Evolutionary conservation across 92 coral and sea anemone species (phyloP), one percentile per base, ranked within the genome.

Genomic region (Palythoa caribaeorum): DNA sequence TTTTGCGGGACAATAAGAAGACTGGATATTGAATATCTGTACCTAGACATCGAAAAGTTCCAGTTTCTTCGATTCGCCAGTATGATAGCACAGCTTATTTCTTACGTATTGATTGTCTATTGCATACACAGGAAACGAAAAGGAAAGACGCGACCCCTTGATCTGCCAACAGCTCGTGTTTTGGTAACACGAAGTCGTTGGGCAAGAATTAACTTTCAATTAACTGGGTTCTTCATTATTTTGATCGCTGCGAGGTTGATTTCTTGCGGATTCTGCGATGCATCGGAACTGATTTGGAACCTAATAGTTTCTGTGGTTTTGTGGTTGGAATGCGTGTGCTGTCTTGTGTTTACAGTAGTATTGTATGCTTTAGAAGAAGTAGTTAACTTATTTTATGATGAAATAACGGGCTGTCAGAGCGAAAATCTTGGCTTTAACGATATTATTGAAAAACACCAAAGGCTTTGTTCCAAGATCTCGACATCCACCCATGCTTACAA

Each of bases 291-390:
- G 17, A 47, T 76, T 21, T 80, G 90, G 88, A 72, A 73, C 66
- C 36, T 83, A 3, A 11, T 87, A 28, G 21, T 87, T 17, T 79
- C 93, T 21, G 19, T 90, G 36, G 78, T 71, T 1, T 37, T 87
- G 65, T 90, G 93, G 93, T 60, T 87, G n/a, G 84, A 76, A 15
- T 86, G 88, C 28, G 76, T 90, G 14, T 59, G 84, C 35, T 90
- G 93, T 48, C 90, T 80, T 52, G 90, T 73, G 21, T 87, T 87
- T 66, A 87, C 84, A 7, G 88, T 63, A 7, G 71, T 87, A 72
- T 40, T 87, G 19, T 73, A 87, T 71, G 93, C 88, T n/a, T 74
- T 71, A 37, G 86, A 71, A 10, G 84, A 85, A 37, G 62, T 87
- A 15, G 90, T 86, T 3, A 16, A 75, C 11, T 51, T 66, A 16